Base-by-base conservation (phyloP, 2,797 vertebrate genomes). In the Enteromius mattozi region DNA sequence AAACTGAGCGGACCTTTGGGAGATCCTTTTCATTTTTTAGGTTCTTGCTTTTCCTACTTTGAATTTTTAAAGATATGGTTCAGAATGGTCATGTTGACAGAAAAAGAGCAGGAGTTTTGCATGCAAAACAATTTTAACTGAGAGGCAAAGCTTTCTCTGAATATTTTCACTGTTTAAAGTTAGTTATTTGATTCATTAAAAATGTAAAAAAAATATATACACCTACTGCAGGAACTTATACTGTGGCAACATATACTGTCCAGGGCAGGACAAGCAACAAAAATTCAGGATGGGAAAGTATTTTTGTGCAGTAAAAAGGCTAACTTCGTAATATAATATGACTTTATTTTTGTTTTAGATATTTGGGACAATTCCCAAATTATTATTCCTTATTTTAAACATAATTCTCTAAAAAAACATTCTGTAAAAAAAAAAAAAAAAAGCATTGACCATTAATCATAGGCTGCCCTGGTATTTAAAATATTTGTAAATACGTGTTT, bases 31-130 rank as follows among this genome's bases (percentile, higher is more conserved):
- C 9, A 2, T 27, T 42, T 33, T 21, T 30, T 13, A 17, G 24
- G 27, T 71, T 74, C 56, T 82, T 74, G 54, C 27, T 65, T 69
- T 69, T 69, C n/a, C 30, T 37, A 9, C 27, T 54, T 42, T 30
- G 12, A 77, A n/a, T 63, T 42, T 76, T 42, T 24, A 16, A 77
- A 77, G 35, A 69, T 6, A 6, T 10, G 59, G 35, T 59, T 81
- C 13, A 7, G 30, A 40, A 77, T 54, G 45, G 16, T 76, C 45
- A 76, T 65, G 59, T 54, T 83, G 59, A 83, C 45, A 68, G 81
- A 83, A 66, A 83, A 77, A 77, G n/a, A 65, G 37, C 54, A 83
- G 72, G 59, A 14, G 42, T 56, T 49, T 80, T 71, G 19, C 8
- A 14, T 71, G n/a, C 49, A 69, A 69, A 81, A 27, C 13, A 24